These are phyloP conservation scores for Adelognathus sp. DNA, from an alignment of 2,888 invertebrate genomes.

Conservation along the genomic window DNA sequence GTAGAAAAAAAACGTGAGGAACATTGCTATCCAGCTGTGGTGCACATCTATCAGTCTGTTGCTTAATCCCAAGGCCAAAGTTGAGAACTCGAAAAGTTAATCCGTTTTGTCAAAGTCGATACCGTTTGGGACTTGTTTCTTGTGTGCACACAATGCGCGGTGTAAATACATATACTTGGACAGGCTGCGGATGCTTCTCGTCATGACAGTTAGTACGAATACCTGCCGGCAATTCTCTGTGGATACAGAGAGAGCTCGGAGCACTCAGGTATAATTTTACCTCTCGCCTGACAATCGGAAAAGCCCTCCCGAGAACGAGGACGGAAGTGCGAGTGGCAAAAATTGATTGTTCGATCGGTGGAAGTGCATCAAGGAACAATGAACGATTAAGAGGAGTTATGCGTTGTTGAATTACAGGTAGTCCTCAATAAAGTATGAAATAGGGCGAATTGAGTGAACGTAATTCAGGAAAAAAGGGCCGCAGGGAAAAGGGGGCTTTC, in stretches of 20 bases:
- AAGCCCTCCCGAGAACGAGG: neutral
- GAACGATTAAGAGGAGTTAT: neutral
- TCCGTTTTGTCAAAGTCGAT: conserved; percentile 4
- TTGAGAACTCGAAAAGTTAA: neutral
- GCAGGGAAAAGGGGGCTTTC: neutral
- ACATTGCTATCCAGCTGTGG: neutral
- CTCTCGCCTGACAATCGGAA: neutral
- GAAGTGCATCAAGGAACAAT: neutral
- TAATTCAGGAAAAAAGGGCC: neutral
- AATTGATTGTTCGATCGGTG: neutral
- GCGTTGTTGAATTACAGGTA: neutral
- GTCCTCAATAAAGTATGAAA: neutral
- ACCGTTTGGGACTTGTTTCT: neutral
- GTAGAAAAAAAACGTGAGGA: neutral
- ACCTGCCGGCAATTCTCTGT: neutral
- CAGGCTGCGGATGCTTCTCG: neutral
- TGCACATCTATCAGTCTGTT: neutral
- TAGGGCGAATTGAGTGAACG: neutral
- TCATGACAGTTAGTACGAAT: neutral
- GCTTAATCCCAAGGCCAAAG: conserved; percentile 15
- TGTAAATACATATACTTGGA: neutral
- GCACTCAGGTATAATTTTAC: neutral
- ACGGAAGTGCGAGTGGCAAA: neutral
- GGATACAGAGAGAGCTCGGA: neutral
- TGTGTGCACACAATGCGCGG: neutral